A percentile compares a stretch with the other conserved stretches of the same genome.
Evolutionary conservation across 2,797 vertebrate species (phyloP).

Genomic region (Eulemur mongoz): DNA sequence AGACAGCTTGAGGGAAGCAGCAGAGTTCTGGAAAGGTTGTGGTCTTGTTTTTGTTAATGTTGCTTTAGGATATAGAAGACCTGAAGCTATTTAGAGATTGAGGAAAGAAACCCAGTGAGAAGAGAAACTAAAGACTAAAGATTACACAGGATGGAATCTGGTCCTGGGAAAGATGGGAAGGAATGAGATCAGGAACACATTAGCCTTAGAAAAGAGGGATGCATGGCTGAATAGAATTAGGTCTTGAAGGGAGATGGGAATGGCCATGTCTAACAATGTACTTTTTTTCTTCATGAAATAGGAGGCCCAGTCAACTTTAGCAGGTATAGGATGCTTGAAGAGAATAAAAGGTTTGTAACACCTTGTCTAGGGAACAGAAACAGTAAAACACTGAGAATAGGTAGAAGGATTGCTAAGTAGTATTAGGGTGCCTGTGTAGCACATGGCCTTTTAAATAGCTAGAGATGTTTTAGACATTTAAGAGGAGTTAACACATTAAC

Average conservation of each 20-base stretch:
- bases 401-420: neutral
- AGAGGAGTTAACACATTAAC: conserved; percentile 17
- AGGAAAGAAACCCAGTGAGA: neutral
- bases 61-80: neutral
- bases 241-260: neutral
- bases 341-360: conserved; percentile 3
- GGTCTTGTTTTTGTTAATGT: neutral
- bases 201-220: conserved; percentile 2
- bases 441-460: neutral
- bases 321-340: neutral
- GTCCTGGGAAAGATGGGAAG: neutral
- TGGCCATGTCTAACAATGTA: neutral
- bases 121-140: conserved; percentile 1
- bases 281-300: neutral
- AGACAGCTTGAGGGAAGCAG: neutral
- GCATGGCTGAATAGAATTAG: neutral
- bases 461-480: neutral
- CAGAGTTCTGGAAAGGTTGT: neutral
- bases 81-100: neutral
- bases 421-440: neutral
- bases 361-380: neutral
- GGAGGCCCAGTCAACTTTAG: neutral
- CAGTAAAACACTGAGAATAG: neutral
- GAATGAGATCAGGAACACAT: neutral
- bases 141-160: neutral